Conservation (phyloP, 2,888 invertebrate genomes). For the Saturnia japonica region DNA sequence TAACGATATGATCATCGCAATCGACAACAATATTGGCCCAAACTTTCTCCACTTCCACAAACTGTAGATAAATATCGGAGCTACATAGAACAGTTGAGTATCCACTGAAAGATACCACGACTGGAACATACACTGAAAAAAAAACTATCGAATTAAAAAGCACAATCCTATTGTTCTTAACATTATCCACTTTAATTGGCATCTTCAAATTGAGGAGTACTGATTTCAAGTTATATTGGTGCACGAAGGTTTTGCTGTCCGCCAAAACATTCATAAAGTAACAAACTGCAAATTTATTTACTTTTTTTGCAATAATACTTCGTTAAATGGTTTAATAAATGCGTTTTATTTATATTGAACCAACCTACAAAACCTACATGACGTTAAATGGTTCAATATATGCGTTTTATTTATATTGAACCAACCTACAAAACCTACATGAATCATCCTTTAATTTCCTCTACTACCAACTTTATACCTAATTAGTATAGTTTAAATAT, state of each 20-base stretch:
- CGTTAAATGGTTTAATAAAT: neutral
- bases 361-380: no score
- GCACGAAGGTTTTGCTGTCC: neutral
- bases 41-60: slow-evolving; percentile 84
- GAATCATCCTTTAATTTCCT: no score
- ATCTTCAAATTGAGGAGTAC: neutral
- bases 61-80: slow-evolving; percentile 85
- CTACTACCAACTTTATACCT: no score
- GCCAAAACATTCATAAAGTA: neutral
- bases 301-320: neutral
- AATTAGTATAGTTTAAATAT: neutral
- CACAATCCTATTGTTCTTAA: neutral
- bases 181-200: neutral
- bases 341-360: neutral
- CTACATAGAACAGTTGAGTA: slow-evolving; percentile 85
- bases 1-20: slow-evolving; percentile 73
- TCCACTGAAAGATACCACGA: slow-evolving; percentile 87
- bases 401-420: no score
- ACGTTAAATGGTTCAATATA: no score
- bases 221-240: neutral
- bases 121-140: slow-evolving; percentile 87
- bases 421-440: no score
- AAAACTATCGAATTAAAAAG: neutral
- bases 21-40: slow-evolving; percentile 78
- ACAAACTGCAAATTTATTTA: neutral